Percentiles rank a stretch among this genome's conserved stretches.
phyloP scores from a whole-genome alignment of 1,140 invertebrate genomes.

The Lepidurus couesii region DNA sequence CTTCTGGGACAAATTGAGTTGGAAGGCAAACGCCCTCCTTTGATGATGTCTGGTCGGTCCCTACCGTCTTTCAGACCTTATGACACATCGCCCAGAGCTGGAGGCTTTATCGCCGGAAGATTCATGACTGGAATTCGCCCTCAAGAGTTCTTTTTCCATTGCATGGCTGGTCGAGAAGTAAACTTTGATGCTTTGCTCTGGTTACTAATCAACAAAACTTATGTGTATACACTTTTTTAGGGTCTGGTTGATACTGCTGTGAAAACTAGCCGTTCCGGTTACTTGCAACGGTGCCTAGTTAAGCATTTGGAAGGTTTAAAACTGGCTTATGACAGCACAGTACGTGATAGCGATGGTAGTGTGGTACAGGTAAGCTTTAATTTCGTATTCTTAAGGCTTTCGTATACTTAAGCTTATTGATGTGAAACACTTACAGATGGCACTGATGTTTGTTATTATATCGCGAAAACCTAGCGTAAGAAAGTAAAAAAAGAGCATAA shows the following conservation, averaged over 20 bases:
- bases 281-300: slow-evolving; percentile 94
- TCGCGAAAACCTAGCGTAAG: too few species aligned
- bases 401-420: neutral
- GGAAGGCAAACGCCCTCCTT: slow-evolving; percentile 90
- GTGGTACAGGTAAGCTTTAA: slow-evolving; percentile 67
- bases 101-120: slow-evolving; percentile 90
- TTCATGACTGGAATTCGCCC: slow-evolving; percentile 97
- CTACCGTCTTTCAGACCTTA: slow-evolving; percentile 89
- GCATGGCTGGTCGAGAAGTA: slow-evolving; percentile 97
- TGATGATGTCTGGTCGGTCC: slow-evolving; percentile 67
- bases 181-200: slow-evolving; percentile 34
- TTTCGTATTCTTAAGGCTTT: too few species aligned
- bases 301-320: slow-evolving; percentile 94
- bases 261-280: slow-evolving; percentile 92
- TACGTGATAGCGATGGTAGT: slow-evolving; percentile 87
- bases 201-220: slow-evolving; percentile 25
- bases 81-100: slow-evolving; percentile 83
- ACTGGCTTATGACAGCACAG: slow-evolving; percentile 88
- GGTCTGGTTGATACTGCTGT: slow-evolving; percentile 66
- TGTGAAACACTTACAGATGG: too few species aligned
- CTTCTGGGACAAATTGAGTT: slow-evolving; percentile 95
- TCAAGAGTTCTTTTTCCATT: slow-evolving; percentile 99
- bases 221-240: slow-evolving; percentile 40
- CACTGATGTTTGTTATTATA: too few species aligned
- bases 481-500: neutral